Percentiles rank a stretch among this genome's conserved stretches.
Conservation (phyloP, 2,888 invertebrate genomes). For the Xestia c-nigrum region DNA sequence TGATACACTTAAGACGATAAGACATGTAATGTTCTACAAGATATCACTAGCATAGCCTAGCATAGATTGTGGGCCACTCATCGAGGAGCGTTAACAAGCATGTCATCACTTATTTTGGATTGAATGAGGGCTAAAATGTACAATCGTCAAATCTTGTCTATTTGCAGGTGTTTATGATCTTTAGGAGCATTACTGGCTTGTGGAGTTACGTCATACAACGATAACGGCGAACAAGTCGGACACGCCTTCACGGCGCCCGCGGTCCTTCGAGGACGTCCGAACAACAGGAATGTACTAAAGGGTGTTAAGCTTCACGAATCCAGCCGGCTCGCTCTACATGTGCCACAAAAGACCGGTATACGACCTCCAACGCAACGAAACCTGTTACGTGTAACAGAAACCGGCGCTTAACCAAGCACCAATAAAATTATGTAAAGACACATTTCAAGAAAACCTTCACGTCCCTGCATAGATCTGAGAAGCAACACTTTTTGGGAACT, state of each 20-base stretch:
- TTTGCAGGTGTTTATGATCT: constrained; percentile 73
- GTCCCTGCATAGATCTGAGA: constrained; percentile 64
- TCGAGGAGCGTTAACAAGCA: constrained; percentile 60
- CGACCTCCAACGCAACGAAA: constrained; percentile 89
- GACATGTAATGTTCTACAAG: constrained; percentile 70
- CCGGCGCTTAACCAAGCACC: constrained; percentile 75
- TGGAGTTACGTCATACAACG: constrained; percentile 87
- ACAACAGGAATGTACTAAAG: constrained; percentile 83
- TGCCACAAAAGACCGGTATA: constrained; percentile 87
- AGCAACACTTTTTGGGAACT: constrained; percentile 75
- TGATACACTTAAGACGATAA: constrained; percentile 78
- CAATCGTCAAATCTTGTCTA: constrained; percentile 36
- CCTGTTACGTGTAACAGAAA: constrained; percentile 88
- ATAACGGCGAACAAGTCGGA: constrained; percentile 84
- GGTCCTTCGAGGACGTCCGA: constrained; percentile 84
- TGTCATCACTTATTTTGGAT: constrained; percentile 47
- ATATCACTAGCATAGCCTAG: constrained; percentile 65
- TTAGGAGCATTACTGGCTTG: constrained; percentile 69
- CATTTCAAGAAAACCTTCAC: constrained; percentile 68
- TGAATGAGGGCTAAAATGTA: constrained; percentile 40
- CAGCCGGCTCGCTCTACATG: constrained; percentile 85
- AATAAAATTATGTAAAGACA: constrained; percentile 74
- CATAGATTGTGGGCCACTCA: constrained; percentile 62
- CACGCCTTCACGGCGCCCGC: constrained; percentile 88
- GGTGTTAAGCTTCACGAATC: constrained; percentile 78